phyloP scores from a whole-genome alignment of 2,888 invertebrate genomes.

The Apodemia duryi region DNA sequence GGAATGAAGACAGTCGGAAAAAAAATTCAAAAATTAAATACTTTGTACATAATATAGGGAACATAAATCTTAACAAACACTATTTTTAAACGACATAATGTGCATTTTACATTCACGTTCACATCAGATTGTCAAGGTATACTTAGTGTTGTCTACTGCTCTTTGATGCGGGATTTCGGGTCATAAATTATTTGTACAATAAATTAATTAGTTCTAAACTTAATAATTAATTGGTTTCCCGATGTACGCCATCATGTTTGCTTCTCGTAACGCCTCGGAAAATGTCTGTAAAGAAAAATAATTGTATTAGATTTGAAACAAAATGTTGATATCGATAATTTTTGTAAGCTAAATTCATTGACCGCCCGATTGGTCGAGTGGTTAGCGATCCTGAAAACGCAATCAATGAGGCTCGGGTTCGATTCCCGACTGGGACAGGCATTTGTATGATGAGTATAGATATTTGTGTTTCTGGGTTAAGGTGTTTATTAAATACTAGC shows the following conservation, averaged over 20 bases:
- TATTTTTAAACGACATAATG: slow-evolving; percentile 24
- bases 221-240: slow-evolving; percentile 99
- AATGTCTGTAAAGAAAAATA: slow-evolving; percentile 87
- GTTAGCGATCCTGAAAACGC: no score
- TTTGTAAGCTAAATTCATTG: no score
- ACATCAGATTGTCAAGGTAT: slow-evolving; percentile 68
- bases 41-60: slow-evolving; percentile 7
- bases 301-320: neutral
- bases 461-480: no score
- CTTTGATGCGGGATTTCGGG: slow-evolving; percentile 40
- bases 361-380: no score
- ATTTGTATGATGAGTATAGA: no score
- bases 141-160: slow-evolving; percentile 43
- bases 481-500: no score
- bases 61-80: neutral
- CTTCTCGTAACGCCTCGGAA: slow-evolving; percentile 97
- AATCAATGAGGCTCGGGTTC: no score
- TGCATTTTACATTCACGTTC: slow-evolving; percentile 36
- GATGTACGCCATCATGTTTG: slow-evolving; percentile 95
- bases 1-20: slow-evolving; percentile 48
- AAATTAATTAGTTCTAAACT: slow-evolving; percentile 35
- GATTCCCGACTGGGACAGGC: no score
- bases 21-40: slow-evolving; percentile 22
- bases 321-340: no score
- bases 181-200: slow-evolving; percentile 38